Conservation (phyloP, 2,888 invertebrate genomes). For the Helleia helle region DNA sequence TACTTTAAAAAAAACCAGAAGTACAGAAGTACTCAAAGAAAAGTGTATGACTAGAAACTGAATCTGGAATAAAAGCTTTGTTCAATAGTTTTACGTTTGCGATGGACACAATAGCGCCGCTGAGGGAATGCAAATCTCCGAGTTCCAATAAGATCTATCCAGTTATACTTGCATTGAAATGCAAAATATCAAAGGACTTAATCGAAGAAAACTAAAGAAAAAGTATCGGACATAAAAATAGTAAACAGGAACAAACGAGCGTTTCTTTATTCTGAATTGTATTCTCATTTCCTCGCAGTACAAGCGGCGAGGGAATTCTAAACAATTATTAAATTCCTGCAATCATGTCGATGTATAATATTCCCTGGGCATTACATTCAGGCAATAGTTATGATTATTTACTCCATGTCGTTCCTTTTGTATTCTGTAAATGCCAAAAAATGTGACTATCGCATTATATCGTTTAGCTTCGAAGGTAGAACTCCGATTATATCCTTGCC, state of each 20-base stretch:
- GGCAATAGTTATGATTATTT: neutral
- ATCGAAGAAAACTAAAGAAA: conserved; percentile 5
- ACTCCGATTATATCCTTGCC: too few species aligned
- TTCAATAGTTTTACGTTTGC: neutral
- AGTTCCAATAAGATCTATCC: conserved; percentile 6
- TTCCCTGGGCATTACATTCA: neutral
- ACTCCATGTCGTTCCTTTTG: too few species aligned
- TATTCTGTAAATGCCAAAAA: too few species aligned
- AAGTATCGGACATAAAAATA: too few species aligned
- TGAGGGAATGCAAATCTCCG: conserved; percentile 4
- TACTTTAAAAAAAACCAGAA: neutral
- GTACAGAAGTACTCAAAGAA: conserved; percentile 2
- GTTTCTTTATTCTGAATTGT: neutral
- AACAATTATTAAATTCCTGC: neutral
- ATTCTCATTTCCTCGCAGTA: neutral
- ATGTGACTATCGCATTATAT: too few species aligned
- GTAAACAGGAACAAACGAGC: neutral
- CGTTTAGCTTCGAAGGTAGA: too few species aligned
- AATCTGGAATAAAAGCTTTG: neutral
- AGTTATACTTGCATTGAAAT: neutral
- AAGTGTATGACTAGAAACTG: neutral
- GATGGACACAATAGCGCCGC: conserved; percentile 1
- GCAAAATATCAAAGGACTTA: conserved; percentile 3
- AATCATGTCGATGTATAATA: neutral
- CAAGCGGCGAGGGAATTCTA: neutral